Percentiles rank a stretch among this genome's conserved stretches.
Conservation (phyloP, 2,888 invertebrate genomes). For the Odontomyia ornata region DNA sequence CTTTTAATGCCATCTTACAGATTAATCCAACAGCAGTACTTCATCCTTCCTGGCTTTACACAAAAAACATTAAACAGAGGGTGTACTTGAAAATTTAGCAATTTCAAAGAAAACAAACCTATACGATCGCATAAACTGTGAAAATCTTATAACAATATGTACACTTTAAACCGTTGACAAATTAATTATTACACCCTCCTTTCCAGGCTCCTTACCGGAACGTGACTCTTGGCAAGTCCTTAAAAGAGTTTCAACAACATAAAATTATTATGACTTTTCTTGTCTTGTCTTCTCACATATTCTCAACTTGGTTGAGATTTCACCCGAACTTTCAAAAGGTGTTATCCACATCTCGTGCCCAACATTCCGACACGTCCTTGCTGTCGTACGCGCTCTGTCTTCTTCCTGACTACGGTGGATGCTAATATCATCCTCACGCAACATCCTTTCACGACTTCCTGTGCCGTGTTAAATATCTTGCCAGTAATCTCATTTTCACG, state of each 20-base stretch:
- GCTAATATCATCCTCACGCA: too few species aligned
- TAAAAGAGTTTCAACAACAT: neutral
- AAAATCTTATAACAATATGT: neutral
- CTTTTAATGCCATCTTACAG: too few species aligned
- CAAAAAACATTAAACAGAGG: too few species aligned
- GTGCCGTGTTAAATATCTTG: neutral
- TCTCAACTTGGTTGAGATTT: too few species aligned
- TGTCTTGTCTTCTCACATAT: too few species aligned
- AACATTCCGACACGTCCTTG: neutral
- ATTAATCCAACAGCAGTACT: too few species aligned
- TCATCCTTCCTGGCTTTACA: too few species aligned
- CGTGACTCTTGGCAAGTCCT: neutral
- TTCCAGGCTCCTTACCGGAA: neutral
- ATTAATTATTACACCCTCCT: neutral
- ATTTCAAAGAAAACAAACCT: too few species aligned
- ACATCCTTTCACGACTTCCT: neutral
- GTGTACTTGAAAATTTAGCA: too few species aligned
- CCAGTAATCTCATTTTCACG: neutral
- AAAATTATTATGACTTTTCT: conserved; percentile 17
- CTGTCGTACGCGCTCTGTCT: neutral
- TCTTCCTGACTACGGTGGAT: too few species aligned
- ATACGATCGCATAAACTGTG: neutral
- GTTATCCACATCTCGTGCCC: too few species aligned
- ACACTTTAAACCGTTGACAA: neutral
- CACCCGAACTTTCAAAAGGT: too few species aligned